Evolutionary conservation across 1,140 invertebrate species (phyloP).

Genomic region (Leguminivora glycinivorella): DNA sequence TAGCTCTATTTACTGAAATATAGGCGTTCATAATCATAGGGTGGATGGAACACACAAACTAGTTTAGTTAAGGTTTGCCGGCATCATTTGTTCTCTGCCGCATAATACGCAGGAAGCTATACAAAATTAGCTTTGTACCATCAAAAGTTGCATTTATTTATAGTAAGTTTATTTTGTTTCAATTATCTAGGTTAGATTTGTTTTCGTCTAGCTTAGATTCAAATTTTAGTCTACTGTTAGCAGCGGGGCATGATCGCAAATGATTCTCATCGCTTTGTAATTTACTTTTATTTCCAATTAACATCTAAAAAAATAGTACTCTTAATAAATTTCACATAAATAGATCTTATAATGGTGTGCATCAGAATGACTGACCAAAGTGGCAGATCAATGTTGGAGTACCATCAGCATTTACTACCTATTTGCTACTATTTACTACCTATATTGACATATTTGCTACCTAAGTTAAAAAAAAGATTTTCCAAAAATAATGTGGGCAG

Average conservation of each 20-base stretch:
- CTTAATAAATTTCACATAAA: no score
- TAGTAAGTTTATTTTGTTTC: conserved; percentile 19
- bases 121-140: conserved; percentile 7
- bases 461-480: no score
- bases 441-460: no score
- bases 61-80: conserved; percentile 5
- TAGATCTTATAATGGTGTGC: no score
- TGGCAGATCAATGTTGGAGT: no score
- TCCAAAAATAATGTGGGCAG: no score
- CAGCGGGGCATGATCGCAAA: not conserved
- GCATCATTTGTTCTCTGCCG: conserved; percentile 8
- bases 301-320: no score
- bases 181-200: conserved; percentile 15
- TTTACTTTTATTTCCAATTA: no score
- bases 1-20: conserved; percentile 12
- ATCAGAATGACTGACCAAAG: no score
- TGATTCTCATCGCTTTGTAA: not conserved
- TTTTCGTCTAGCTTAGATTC: conserved; percentile 24
- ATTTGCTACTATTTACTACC: no score
- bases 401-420: no score
- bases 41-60: conserved; percentile 1
- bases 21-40: not conserved
- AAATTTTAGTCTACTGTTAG: conserved; percentile 19
- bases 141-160: conserved; percentile 25
- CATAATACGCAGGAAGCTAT: conserved; percentile 6